Percentiles rank a stretch among this genome's conserved stretches.
Conservation (phyloP, 2,888 invertebrate genomes). For the Hirtodrosophila trivittata region DNA sequence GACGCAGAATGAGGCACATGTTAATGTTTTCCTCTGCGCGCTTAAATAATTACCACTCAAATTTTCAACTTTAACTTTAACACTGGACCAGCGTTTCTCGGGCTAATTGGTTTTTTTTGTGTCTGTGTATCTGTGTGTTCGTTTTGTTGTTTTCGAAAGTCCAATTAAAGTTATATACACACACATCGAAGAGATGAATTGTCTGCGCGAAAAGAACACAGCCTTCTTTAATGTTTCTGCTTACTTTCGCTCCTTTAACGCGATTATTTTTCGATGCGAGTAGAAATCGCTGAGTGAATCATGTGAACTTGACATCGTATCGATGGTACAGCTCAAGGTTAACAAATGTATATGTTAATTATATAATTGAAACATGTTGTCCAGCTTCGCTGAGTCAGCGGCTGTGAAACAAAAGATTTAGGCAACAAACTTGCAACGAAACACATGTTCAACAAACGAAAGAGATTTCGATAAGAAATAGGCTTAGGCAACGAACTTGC, state of each 20-base stretch:
- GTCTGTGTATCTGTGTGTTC: slow-evolving; percentile 31
- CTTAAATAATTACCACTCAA: slow-evolving; percentile 41
- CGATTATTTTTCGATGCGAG: background rate
- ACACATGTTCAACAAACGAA: background rate
- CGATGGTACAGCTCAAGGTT: slow-evolving; percentile 67
- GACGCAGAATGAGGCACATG: slow-evolving; percentile 50
- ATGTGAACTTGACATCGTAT: slow-evolving; percentile 71
- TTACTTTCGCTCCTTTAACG: slow-evolving; percentile 42
- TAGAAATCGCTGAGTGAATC: slow-evolving; percentile 29
- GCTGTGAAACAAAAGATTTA: slow-evolving; percentile 46
- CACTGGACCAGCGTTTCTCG: slow-evolving; percentile 35
- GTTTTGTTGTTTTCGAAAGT: slow-evolving; percentile 62
- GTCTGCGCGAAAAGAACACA: slow-evolving; percentile 44
- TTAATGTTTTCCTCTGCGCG: slow-evolving; percentile 39
- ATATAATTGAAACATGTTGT: slow-evolving; percentile 43
- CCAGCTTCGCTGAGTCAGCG: slow-evolving; percentile 14
- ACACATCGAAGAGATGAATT: slow-evolving; percentile 37
- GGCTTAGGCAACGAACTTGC: slow-evolving; percentile 7
- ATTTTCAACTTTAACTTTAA: slow-evolving; percentile 38
- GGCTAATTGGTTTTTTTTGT: slow-evolving; percentile 57
- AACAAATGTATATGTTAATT: slow-evolving; percentile 56
- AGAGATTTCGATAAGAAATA: background rate
- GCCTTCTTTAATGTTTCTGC: background rate
- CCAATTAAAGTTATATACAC: slow-evolving; percentile 53
- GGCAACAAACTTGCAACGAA: slow-evolving; percentile 25